Evolutionary conservation across 2,113 vertebrate genomes (phyloP).

Genomic region (Corynorhinus townsendii): DNA sequence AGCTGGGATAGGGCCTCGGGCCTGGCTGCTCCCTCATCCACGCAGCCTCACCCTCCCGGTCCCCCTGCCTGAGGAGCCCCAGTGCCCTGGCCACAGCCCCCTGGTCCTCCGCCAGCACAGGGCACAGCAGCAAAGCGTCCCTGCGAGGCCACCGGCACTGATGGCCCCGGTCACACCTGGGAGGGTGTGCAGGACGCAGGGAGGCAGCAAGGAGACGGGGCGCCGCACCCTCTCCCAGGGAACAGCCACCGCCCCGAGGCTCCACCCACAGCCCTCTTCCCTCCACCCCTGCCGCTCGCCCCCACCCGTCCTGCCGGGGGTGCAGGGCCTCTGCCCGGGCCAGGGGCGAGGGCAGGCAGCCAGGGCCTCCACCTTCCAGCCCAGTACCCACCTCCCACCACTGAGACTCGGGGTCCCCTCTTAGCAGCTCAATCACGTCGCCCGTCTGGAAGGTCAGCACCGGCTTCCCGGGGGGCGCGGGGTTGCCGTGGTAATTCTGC

Average conservation of each 20-base stretch:
- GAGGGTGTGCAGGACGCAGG: rapidly evolving
- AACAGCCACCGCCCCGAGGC: neutral
- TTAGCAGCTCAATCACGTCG: constrained; percentile 93
- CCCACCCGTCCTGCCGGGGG: neutral
- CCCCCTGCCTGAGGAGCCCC: neutral
- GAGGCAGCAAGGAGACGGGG: neutral
- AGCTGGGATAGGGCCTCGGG: rapidly evolving
- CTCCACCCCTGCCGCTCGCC: rapidly evolving
- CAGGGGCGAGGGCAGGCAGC: neutral
- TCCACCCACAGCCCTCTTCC: rapidly evolving
- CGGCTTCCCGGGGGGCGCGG: constrained; percentile 86
- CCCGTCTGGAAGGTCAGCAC: constrained; percentile 91
- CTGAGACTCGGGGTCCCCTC: constrained; percentile 90
- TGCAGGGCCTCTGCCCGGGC: neutral
- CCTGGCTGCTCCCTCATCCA: rapidly evolving
- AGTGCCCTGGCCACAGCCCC: rapidly evolving
- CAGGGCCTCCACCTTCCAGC: rapidly evolving
- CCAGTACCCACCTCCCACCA: constrained; percentile 95
- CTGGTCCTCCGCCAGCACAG: rapidly evolving
- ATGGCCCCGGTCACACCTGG: rapidly evolving
- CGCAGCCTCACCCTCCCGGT: rapidly evolving
- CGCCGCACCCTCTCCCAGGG: rapidly evolving
- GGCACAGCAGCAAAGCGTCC: neutral
- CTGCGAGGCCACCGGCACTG: neutral
- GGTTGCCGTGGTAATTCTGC: constrained; percentile 94